Evolutionary conservation across 2,888 invertebrate genomes (phyloP).

Genomic region (Troglohyphantes excavatus): DNA sequence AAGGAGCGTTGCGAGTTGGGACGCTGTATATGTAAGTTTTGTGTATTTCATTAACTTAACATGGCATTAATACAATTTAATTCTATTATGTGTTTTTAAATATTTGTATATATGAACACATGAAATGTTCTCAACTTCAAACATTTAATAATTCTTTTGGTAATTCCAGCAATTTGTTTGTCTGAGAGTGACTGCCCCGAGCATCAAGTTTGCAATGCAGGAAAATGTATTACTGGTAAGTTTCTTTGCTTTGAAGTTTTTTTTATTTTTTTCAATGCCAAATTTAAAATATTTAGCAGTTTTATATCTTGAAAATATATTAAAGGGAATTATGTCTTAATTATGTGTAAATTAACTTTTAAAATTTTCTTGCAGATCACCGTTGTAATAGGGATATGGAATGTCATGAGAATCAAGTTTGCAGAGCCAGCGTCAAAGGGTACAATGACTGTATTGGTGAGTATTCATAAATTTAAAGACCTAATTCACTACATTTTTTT

Average conservation of each 20-base stretch:
- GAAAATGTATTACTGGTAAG: slow-evolving; percentile 85
- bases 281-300: too few relatives aligned
- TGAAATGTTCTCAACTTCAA: neutral
- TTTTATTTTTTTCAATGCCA: too few relatives aligned
- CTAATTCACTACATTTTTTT: too few relatives aligned
- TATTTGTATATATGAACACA: too few relatives aligned
- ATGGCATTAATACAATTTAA: too few relatives aligned
- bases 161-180: slow-evolving; percentile 74
- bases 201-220: slow-evolving; percentile 85
- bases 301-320: too few relatives aligned
- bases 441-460: slow-evolving; percentile 85
- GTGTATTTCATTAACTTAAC: neutral
- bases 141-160: neutral
- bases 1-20: slow-evolving; percentile 90
- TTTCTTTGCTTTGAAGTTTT: too few relatives aligned
- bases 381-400: slow-evolving; percentile 88
- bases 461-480: slow-evolving; percentile 27
- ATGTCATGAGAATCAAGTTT: slow-evolving; percentile 89
- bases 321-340: neutral
- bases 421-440: slow-evolving; percentile 87
- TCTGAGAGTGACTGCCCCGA: slow-evolving; percentile 80
- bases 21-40: slow-evolving; percentile 89
- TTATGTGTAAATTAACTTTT: neutral
- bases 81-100: too few relatives aligned
- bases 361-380: slow-evolving; percentile 69